A percentile compares a stretch with the other conserved stretches of the same genome.
Conservation (phyloP, 2,797 vertebrate species). For the Aselliscus stoliczkanus region DNA sequence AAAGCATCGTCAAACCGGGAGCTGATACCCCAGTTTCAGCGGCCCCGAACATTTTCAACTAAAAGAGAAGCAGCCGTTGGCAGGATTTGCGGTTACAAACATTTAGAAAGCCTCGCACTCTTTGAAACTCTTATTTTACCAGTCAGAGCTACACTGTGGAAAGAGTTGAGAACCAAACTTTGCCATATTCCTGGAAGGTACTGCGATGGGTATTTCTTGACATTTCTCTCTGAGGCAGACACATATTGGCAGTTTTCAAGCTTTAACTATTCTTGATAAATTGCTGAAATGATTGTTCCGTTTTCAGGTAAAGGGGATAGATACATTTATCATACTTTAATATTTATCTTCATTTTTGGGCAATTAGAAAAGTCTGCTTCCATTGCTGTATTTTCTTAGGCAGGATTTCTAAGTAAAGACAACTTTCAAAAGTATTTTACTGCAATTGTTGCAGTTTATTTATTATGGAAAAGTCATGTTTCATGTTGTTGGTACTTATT, state of each 20-base stretch:
- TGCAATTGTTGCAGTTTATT: not conserved
- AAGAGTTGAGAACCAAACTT: not conserved
- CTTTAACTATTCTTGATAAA: not conserved
- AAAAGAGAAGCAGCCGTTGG: not conserved
- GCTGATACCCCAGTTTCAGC: not conserved
- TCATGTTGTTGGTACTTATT: not conserved
- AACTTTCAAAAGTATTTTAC: not conserved
- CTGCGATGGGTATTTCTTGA: not conserved
- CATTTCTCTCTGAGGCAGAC: slow-evolving; percentile 8
- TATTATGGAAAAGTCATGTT: not conserved
- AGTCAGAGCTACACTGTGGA: not conserved
- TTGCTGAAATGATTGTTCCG: not conserved
- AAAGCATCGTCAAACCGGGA: not conserved
- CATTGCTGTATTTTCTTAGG: not conserved
- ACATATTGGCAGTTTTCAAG: not conserved
- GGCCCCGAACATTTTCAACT: not conserved
- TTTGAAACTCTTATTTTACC: not conserved
- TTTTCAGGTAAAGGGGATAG: not conserved
- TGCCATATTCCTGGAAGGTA: not conserved
- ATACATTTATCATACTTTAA: not conserved
- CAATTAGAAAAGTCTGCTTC: not conserved
- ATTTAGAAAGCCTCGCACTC: not conserved
- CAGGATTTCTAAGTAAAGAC: not conserved
- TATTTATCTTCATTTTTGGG: not conserved
- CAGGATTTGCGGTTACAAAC: not conserved